Percentiles rank a stretch among this genome's conserved stretches.
Evolutionary conservation across 2,797 vertebrate species (phyloP).

Genomic region (Siniperca scherzeri): DNA sequence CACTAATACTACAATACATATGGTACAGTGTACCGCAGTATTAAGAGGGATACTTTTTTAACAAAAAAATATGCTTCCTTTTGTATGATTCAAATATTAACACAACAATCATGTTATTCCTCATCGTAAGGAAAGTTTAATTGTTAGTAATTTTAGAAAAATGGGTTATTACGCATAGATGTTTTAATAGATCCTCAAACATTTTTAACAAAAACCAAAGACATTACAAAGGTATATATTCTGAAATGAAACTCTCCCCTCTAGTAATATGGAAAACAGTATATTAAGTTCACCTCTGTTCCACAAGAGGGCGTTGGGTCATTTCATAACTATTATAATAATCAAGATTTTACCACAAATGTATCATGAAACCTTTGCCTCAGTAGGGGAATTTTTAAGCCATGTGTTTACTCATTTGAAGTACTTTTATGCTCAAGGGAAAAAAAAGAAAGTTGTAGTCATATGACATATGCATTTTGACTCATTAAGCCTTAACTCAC

Average conservation of each 20-base stretch:
- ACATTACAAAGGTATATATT: conserved; percentile 44
- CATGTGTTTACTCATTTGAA: conserved; percentile 27
- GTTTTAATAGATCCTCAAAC: conserved; percentile 56
- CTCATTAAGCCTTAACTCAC: conserved; percentile 53
- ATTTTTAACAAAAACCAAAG: conserved; percentile 76
- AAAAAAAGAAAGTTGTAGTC: not conserved
- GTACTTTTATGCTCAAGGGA: conserved; percentile 42
- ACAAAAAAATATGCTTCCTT: conserved; percentile 5
- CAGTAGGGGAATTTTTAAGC: conserved; percentile 19
- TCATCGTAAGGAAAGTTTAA: conserved; percentile 15
- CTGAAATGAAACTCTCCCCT: conserved; percentile 14
- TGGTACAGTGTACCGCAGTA: conserved; percentile 28
- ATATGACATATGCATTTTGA: conserved; percentile 21
- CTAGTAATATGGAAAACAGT: not conserved
- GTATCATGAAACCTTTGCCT: conserved; percentile 22
- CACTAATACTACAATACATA: not conserved
- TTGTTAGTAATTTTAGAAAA: conserved; percentile 15
- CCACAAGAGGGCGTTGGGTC: conserved; percentile 69
- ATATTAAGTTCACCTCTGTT: conserved; percentile 38
- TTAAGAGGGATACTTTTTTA: conserved; percentile 36
- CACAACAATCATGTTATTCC: conserved; percentile 22
- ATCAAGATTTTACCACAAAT: conserved; percentile 30
- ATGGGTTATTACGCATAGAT: conserved; percentile 3
- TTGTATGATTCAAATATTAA: conserved; percentile 28
- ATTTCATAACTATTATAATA: conserved; percentile 24